Percentiles rank a stretch among this genome's conserved stretches.
Conservation (phyloP, 37 sponge, comb jelly and placozoan species). For the Petrosia ficiformis region DNA sequence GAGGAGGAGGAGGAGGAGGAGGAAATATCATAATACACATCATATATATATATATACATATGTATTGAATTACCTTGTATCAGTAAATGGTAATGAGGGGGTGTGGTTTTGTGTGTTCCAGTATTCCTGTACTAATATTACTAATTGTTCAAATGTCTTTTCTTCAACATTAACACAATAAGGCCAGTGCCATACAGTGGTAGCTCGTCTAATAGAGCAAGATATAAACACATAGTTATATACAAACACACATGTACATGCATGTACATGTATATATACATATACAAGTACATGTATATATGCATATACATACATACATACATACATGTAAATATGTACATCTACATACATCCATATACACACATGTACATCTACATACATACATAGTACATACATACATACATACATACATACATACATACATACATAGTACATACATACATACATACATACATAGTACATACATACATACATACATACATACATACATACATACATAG, state of each 20-base stretch:
- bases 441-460: no score
- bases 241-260: background rate
- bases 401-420: no score
- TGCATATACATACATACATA: background rate
- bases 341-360: no score
- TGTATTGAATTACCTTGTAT: conserved; percentile 35
- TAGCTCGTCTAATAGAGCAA: conserved; percentile 32
- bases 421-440: no score
- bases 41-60: background rate
- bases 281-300: no score
- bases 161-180: conserved; percentile 57
- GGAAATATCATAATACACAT: background rate
- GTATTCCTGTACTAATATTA: conserved; percentile 31
- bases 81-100: conserved; percentile 29
- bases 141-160: conserved; percentile 33
- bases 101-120: conserved; percentile 8
- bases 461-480: no score
- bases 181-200: conserved; percentile 68
- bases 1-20: background rate
- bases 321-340: background rate
- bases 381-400: no score
- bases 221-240: no score
- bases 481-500: no score
- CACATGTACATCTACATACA: no score
- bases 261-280: conserved; percentile 3